Conservation (phyloP, 2,113 vertebrate species). For the Sclerurus mexicanus region DNA sequence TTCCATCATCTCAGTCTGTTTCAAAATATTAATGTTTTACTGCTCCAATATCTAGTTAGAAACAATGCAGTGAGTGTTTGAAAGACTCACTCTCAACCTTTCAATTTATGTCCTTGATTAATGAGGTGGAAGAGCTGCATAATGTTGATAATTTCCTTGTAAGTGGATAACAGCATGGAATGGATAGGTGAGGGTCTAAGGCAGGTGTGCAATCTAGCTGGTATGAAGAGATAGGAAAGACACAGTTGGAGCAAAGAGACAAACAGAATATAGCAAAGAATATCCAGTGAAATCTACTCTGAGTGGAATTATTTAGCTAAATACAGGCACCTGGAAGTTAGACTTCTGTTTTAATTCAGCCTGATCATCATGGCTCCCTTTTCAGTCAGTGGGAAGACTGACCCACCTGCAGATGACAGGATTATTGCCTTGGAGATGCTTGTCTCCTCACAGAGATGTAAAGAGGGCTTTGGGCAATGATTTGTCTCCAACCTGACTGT, state of each 20-base stretch:
- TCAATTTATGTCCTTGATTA: background rate
- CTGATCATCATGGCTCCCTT: background rate
- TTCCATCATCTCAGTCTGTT: background rate
- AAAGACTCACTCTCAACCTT: background rate
- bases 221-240: background rate
- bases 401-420: background rate
- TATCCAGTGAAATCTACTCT: background rate
- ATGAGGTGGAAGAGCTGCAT: background rate
- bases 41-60: background rate
- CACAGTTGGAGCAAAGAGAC: background rate
- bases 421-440: background rate
- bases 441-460: background rate
- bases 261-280: background rate
- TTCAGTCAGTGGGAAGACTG: background rate
- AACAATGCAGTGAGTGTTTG: background rate
- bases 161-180: background rate
- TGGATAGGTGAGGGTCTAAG: background rate
- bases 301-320: background rate
- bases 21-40: background rate
- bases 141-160: background rate
- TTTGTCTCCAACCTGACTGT: background rate
- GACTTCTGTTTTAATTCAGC: background rate
- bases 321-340: background rate
- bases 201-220: background rate
- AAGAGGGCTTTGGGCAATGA: background rate